Conservation (phyloP, 2,888 invertebrate genomes). For the Archips crataeganus region DNA sequence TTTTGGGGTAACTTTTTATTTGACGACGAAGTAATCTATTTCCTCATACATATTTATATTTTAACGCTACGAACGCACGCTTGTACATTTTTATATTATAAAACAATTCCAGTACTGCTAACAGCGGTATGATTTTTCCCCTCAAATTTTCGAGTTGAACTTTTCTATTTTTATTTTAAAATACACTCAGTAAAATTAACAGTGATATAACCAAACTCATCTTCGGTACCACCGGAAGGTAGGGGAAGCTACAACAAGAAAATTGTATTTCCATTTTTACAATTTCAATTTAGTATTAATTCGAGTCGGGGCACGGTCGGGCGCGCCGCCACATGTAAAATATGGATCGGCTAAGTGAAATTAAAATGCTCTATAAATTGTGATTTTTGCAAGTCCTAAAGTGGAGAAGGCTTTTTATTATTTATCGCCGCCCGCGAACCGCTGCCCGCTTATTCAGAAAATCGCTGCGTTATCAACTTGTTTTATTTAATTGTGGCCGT, state of each 20-base stretch:
- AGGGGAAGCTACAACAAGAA: constrained; percentile 76
- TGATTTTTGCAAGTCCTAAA: constrained; percentile 86
- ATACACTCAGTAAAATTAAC: constrained; percentile 18
- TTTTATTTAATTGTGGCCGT: constrained; percentile 68
- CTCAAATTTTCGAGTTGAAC: too few relatives aligned
- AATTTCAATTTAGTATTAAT: constrained; percentile 86
- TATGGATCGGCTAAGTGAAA: constrained; percentile 86
- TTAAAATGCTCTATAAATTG: constrained; percentile 86
- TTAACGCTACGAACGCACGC: neutral
- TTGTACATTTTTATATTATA: neutral
- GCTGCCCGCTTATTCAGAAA: constrained; percentile 76
- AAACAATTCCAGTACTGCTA: neutral
- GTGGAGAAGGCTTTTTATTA: constrained; percentile 86
- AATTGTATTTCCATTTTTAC: constrained; percentile 86
- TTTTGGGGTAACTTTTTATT: constrained; percentile 31
- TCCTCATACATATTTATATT: constrained; percentile 3
- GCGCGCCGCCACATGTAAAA: constrained; percentile 85
- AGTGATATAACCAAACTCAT: constrained; percentile 71
- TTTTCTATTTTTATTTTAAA: neutral
- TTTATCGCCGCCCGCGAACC: constrained; percentile 80
- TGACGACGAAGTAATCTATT: neutral
- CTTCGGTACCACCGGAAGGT: constrained; percentile 76
- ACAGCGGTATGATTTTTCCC: too few relatives aligned
- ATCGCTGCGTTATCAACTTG: constrained; percentile 76
- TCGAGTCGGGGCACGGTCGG: constrained; percentile 80